Evolutionary conservation across 1,140 invertebrate genomes (phyloP), one percentile per base, ranked within the genome.

Genomic region (Drosophila ananassae): DNA sequence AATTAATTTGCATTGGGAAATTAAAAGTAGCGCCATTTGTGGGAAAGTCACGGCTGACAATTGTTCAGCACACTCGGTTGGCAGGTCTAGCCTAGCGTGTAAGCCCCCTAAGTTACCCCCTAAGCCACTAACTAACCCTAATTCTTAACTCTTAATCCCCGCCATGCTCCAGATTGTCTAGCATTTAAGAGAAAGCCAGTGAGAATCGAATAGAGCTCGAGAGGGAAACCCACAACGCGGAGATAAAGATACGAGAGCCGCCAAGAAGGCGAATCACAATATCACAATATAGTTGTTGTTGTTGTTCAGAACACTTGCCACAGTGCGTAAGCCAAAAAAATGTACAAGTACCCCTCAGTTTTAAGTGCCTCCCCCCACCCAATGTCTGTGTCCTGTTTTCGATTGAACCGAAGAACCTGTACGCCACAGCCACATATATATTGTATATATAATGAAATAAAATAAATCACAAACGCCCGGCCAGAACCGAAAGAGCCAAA

Each of bases 271-370:
- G 55, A 22, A 68, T 69, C 59, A 0, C 17, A 17, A 17, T 17
- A 17, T 17, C 17, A 17, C 17, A 17, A 17, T 1, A 17, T 17
- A 24, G 58, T 37, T 73, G 51, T 62, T 41, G 51, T 62, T 41
- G 13, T 62, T 57, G 3, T 34, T 12, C 13, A 53, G 48, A 39
- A 57, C 32, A 69, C 47, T 67, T 22, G 60, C 34, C 28, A 32
- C 67, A 68, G 83, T 89, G 75, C 83, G 83, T 87, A 87, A 87
- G 83, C 71, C 63, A 51, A 82, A 63, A 52, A 25, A 67, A n/a
- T 21, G 17, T 17, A 17, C 17, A 17, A 17, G 17, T 17, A 17
- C 17, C 17, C 17, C 0, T 17, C 17, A 17, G 39, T 44, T 44
- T 1, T 5, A 6, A 13, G 47, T 46, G 37, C 41, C 48, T 55